These are phyloP conservation scores for Anabacerthia variegaticeps DNA, from an alignment of 2,797 vertebrate species.

Conservation along the genomic window DNA sequence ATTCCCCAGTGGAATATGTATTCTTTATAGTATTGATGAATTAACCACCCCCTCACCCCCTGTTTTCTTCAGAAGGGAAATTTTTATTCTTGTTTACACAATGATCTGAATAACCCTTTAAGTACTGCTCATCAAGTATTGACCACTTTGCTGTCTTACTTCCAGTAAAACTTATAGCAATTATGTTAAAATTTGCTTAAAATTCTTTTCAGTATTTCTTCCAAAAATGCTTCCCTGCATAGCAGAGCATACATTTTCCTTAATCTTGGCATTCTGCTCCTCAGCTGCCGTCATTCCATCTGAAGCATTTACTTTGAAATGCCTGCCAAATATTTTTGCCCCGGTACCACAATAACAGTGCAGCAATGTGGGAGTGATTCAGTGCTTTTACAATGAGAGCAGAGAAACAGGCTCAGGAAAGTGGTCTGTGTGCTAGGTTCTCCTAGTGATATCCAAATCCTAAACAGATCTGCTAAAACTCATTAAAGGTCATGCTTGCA, in stretches of 20 bases:
- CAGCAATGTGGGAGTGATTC: constrained; percentile 68
- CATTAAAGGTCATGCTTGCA: background rate
- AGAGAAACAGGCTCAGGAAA: constrained; percentile 8
- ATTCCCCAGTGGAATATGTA: constrained; percentile 53
- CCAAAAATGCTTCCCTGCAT: constrained; percentile 26
- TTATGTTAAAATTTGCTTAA: constrained; percentile 38
- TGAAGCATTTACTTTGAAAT: constrained; percentile 78
- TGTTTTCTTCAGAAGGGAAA: background rate
- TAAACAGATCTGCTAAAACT: background rate
- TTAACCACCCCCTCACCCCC: background rate
- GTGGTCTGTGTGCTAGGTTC: background rate
- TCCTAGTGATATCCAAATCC: background rate
- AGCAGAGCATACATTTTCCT: constrained; percentile 65
- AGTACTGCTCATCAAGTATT: background rate
- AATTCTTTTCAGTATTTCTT: constrained; percentile 47
- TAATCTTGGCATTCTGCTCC: constrained; percentile 69
- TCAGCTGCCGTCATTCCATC: constrained; percentile 70
- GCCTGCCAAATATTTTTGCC: constrained; percentile 79
- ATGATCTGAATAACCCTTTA: background rate
- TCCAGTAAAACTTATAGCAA: background rate
- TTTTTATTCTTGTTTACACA: constrained; percentile 22
- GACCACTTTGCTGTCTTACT: background rate
- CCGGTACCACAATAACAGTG: constrained; percentile 72
- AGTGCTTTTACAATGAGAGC: constrained; percentile 4
- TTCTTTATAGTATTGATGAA: constrained; percentile 51